phyloP scores from a whole-genome alignment of 2,888 invertebrate species.

The Tethea ocularis region DNA sequence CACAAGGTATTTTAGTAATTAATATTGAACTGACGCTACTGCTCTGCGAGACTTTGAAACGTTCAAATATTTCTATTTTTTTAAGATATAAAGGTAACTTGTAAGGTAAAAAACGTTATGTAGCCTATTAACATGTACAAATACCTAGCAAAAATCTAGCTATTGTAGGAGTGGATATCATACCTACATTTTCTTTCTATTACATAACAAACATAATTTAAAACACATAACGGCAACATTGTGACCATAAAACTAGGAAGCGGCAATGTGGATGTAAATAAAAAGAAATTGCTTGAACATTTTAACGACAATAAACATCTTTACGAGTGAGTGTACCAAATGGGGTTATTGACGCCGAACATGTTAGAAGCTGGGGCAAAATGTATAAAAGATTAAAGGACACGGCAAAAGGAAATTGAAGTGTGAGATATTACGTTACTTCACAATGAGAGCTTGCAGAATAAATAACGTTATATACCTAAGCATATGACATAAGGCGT shows the following conservation, averaged over 20 bases:
- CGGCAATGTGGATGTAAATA: slow-evolving; percentile 50
- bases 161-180: neutral
- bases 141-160: too few species aligned
- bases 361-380: neutral
- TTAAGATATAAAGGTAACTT: too few species aligned
- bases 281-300: slow-evolving; percentile 56
- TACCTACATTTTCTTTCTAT: neutral
- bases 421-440: neutral
- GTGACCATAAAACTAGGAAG: slow-evolving; percentile 50
- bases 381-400: slow-evolving; percentile 20
- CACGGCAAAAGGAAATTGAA: neutral
- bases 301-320: slow-evolving; percentile 65
- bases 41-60: too few species aligned
- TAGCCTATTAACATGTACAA: too few species aligned
- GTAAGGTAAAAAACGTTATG: too few species aligned
- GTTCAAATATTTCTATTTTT: too few species aligned
- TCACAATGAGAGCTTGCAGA: slow-evolving; percentile 8
- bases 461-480: slow-evolving; percentile 11
- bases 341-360: slow-evolving; percentile 45
- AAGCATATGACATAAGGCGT: neutral
- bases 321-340: slow-evolving; percentile 53
- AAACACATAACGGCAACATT: slow-evolving; percentile 13
- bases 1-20: too few species aligned
- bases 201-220: slow-evolving; percentile 32
- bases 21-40: too few species aligned